Evolutionary conservation across 1,140 invertebrate species (phyloP).

Genomic region (Lethocerus indicus): DNA sequence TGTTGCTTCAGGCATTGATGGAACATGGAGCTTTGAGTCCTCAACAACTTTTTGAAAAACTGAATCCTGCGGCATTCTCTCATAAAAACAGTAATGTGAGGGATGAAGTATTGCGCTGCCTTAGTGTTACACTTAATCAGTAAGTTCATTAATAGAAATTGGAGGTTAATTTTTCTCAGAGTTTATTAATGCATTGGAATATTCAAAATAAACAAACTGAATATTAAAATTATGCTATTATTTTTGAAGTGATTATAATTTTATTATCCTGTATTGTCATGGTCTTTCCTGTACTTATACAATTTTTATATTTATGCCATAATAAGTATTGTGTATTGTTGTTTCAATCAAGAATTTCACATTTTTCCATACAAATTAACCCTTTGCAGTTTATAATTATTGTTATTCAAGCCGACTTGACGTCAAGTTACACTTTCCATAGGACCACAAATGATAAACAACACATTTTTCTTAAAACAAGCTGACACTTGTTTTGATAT

Average conservation of each 20-base stretch:
- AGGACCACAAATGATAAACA: too few species aligned
- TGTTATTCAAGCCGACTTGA: too few species aligned
- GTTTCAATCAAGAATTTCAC: too few species aligned
- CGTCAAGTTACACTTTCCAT: too few species aligned
- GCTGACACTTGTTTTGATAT: too few species aligned
- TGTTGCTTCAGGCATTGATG: slow-evolving; percentile 61
- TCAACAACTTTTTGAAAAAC: slow-evolving; percentile 61
- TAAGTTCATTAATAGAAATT: slow-evolving; percentile 23
- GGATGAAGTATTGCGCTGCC: slow-evolving; percentile 61
- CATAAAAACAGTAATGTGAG: slow-evolving; percentile 78
- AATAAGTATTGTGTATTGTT: too few species aligned
- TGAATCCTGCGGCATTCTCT: slow-evolving; percentile 50
- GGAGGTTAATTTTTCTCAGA: neutral
- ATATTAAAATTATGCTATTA: neutral
- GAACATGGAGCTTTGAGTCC: slow-evolving; percentile 59
- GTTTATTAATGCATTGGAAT: too few species aligned
- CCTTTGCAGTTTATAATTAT: too few species aligned
- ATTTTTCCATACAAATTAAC: too few species aligned
- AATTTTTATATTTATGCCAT: too few species aligned
- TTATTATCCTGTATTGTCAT: neutral
- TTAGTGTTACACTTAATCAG: slow-evolving; percentile 67
- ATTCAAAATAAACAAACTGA: neutral
- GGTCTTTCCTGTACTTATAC: neutral
- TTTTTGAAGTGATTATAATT: neutral
- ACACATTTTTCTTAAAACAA: too few species aligned